Base-by-base conservation (phyloP, 2,797 vertebrate genomes). In the Limnodromus scolopaceus region DNA sequence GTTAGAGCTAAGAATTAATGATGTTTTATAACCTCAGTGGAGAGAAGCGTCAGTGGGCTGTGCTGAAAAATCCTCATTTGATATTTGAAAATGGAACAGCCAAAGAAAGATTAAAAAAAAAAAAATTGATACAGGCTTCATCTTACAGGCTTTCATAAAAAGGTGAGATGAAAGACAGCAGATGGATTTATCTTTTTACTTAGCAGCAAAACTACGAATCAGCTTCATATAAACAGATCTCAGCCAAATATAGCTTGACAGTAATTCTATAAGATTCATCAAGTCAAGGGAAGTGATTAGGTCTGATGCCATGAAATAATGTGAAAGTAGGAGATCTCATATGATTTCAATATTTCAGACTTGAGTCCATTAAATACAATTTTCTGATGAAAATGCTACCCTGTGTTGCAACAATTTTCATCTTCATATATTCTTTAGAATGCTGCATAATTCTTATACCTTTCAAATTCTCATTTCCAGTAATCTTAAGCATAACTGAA, bases 111-210 rank as follows among this genome's bases (percentile, higher is more conserved):
- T 95, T 95, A 51, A 76, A 81, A 81, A 94, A 81, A 94, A 93
- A 80, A 93, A 70, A 66, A 57, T 11, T 54, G 82, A 90, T 97
- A 76, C 75, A 94, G 89, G 78, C 84, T 96, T 97, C 95, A 95
- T 94, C 86, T 87, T 95, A 57, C 77, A 96, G 93, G 58, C 92
- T 98, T 97, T 96, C 93, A 92, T 88, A 71, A 92, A 96, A 97
- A 98, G 95, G 93, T 97, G 94, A 97, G 95, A 96, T 97, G 96
- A 97, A 97, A 98, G 96, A 97, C 89, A 96, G 95, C 83, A 97
- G 97, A 98, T 97, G 95, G 96, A 95, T 98, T 98, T 98, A 95
- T 97, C 91, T 97, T 97, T 98, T 97, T 96, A 96, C 90, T 98
- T 97, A 95, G 95, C 94, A 97, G 71, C 85, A 95, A 97, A 98